Percentiles rank a stretch among this genome's conserved stretches.
phyloP scores from a whole-genome alignment of 2,888 invertebrate genomes.

The Latrodectus hesperus region DNA sequence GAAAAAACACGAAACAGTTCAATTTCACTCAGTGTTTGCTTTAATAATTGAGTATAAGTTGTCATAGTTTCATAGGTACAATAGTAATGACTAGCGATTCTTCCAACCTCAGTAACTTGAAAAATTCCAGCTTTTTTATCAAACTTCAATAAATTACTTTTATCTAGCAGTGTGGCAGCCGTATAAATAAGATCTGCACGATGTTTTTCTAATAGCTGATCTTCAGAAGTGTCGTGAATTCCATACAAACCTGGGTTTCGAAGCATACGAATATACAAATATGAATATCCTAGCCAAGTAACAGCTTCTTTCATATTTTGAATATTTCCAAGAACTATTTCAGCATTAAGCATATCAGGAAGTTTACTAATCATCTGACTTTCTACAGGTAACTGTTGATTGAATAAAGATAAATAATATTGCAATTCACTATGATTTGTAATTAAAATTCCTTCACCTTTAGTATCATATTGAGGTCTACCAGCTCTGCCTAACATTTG shows the following conservation, averaged over 20 bases:
- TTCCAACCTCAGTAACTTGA: slow-evolving; percentile 93
- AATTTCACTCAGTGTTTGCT: slow-evolving; percentile 97
- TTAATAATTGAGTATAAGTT: slow-evolving; percentile 95
- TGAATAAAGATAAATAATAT: slow-evolving; percentile 96
- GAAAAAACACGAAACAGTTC: slow-evolving; percentile 98
- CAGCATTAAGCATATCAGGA: slow-evolving; percentile 98
- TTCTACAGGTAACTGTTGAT: slow-evolving; percentile 97
- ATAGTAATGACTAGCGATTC: slow-evolving; percentile 99
- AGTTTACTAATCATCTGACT: slow-evolving; percentile 94
- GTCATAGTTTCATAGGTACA: slow-evolving; percentile 97
- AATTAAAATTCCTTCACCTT: slow-evolving; percentile 96
- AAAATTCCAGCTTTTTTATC: slow-evolving; percentile 93
- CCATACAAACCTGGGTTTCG: slow-evolving; percentile 92
- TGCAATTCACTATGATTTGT: slow-evolving; percentile 99
- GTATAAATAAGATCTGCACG: slow-evolving; percentile 97
- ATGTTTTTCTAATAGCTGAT: slow-evolving; percentile 89
- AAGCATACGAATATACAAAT: slow-evolving; percentile 96
- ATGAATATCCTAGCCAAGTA: slow-evolving; percentile 96
- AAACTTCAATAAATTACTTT: slow-evolving; percentile 95
- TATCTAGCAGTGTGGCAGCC: slow-evolving; percentile 91
- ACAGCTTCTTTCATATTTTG: slow-evolving; percentile 92
- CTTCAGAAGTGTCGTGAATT: slow-evolving; percentile 87
- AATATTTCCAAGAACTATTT: slow-evolving; percentile 95
- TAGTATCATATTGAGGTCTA: slow-evolving; percentile 97
- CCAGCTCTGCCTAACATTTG: slow-evolving; percentile 98